Conservation (phyloP, 2,888 invertebrate species). For the Eulithis testata region DNA sequence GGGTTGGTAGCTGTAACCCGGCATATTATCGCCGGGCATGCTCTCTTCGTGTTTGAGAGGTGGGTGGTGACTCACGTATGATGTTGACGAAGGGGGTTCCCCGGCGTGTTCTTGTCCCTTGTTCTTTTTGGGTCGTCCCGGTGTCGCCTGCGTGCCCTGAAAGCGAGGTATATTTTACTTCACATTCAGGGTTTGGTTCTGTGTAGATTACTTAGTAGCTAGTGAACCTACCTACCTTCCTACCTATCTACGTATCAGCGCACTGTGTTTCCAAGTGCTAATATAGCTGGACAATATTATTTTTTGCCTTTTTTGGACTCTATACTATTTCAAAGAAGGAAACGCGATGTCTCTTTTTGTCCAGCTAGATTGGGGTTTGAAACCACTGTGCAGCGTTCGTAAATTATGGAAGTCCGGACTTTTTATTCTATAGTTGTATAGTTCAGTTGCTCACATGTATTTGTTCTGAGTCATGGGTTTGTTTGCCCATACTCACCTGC, state of each 20-base stretch:
- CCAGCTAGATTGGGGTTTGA: no score
- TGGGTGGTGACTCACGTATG: slow-evolving; percentile 61
- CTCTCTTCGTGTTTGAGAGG: slow-evolving; percentile 69
- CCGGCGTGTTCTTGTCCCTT: slow-evolving; percentile 63
- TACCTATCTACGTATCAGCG: not conserved
- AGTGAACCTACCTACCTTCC: no score
- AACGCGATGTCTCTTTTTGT: no score
- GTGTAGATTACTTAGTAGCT: not conserved
- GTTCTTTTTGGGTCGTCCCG: slow-evolving; percentile 78
- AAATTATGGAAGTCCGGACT: no score
- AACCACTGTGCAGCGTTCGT: no score
- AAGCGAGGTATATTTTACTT: slow-evolving; percentile 12
- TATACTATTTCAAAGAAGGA: no score
- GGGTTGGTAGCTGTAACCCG: slow-evolving; percentile 59
- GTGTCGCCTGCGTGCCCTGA: slow-evolving; percentile 68
- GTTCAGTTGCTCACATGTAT: slow-evolving; percentile 25
- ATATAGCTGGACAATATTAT: no score
- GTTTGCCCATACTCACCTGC: slow-evolving; percentile 59
- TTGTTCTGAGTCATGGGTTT: slow-evolving; percentile 29
- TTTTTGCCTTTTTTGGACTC: no score
- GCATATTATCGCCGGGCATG: slow-evolving; percentile 44
- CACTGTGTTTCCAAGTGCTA: no score
- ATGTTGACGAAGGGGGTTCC: slow-evolving; percentile 73
- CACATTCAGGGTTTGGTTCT: not conserved
- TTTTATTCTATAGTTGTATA: not conserved